Evolutionary conservation across 2,888 invertebrate species (phyloP), one percentile per base, ranked within the genome.

Genomic region (Tiliacea aurago): DNA sequence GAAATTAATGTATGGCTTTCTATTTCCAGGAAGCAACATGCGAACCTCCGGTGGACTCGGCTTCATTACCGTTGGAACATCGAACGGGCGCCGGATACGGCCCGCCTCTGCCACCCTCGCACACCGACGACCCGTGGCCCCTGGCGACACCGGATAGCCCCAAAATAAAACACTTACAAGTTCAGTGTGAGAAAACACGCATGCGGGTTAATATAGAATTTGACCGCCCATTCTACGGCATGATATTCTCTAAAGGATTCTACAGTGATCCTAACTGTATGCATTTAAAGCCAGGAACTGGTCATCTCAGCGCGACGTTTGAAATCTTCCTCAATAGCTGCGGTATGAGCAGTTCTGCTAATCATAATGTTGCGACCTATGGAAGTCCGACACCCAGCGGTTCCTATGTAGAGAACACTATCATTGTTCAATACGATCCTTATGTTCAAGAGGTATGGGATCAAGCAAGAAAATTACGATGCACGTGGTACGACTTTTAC

Each of bases 401-500:
- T 66, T 98, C 98, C 87, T 99, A 98, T 92, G 99, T 99, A 37
- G 99, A 99, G 94, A 99, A 99, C 91, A 99, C 99, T 1, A 99
- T 99, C 86, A 99, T 99, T 89, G 98, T 99, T 80, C 99, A 99
- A 93, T 99, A 99, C 94, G 99, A 99, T 95, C 98, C 99, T 1
- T 98, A 99, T 93, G 99, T 99, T 18, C 99, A 99, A 94, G 99
- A 99, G 94, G 98, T 99, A 41, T 99, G 99, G 99, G 99, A 99
- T 97, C 99, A 99, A 93, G 98, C 99, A 4, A 97, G 99, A 90
- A 98, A 99, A 93, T 94, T 99, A 65, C 97, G 99, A 75, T 99
- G 99, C 94, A 99, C 99, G 49, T 99, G 99, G 99, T 99, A 99
- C 94, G 99, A 99, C 92, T 99, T 98, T 95, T 99, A 99, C 93